Base-by-base conservation (phyloP, 2,797 vertebrate species). In the Acestrorhynchus altus region DNA sequence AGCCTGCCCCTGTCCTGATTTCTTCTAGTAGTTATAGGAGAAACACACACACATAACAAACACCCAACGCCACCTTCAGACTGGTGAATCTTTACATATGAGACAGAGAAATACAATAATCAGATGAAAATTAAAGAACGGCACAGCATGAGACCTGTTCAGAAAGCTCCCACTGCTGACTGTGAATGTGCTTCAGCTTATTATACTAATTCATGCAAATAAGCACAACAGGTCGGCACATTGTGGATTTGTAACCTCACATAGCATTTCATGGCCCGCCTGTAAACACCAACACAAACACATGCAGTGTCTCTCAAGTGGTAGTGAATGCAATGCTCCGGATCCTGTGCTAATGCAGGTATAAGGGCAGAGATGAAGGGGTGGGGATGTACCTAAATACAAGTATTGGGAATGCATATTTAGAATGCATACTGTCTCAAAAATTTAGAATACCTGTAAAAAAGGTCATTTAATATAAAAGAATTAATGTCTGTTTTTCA, bases 41-140 rank as follows among this genome's bases (percentile, higher is more conserved):
- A n/a, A n/a, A n/a, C 31, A 35, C 31, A 2, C 31, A 35, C 31
- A 35, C 31, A 35, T 2, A 35, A 35, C 6, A 35, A 35, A 35
- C 31, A 35, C 6, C 20, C 12, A 26, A 7, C 4, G 52, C 20
- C 20, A 56, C 20, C 20, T 13, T 13, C 22, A 24, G 31, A 35
- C 31, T 35, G 47, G 8, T 26, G 52, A 20, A 26, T 56, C 5
- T 24, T 22, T 4, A 8, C 10, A 12, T 26, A 24, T 2, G 4
- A 13, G 52, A 24, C 22, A 12, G 22, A 5, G 52, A 26, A 56
- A 56, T 10, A 26, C 24, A 56, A 12, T 24, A 12, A 56, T 56
- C 52, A 74, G 18, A 51, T 44, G 20, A 47, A 20, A 63, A 73
- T 46, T 16, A 73, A 74, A 64, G 57, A 35, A 59, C 42, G 42